Conservation (phyloP, 2,797 vertebrate species). For the Hyperoplus immaculatus region DNA sequence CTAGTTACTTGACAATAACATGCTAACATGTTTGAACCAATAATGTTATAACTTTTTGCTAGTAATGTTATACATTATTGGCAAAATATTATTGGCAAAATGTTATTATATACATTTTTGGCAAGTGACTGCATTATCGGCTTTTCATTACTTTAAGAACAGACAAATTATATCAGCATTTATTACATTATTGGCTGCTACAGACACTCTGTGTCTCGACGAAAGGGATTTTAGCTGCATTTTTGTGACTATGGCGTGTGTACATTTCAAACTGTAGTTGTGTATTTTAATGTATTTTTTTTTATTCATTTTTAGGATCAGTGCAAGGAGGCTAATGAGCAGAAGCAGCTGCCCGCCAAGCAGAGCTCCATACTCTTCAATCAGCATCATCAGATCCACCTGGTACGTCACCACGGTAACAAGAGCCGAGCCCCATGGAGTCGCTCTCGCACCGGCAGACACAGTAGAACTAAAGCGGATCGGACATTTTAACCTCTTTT, state of each 20-base stretch:
- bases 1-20: too few species aligned
- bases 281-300: neutral
- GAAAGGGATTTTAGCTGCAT: neutral
- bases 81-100: too few species aligned
- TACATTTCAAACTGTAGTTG: neutral
- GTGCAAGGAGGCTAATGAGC: constrained; percentile 88
- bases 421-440: constrained; percentile 21
- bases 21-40: too few species aligned
- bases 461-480: constrained; percentile 20
- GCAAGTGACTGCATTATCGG: too few species aligned
- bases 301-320: constrained; percentile 86
- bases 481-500: constrained; percentile 2
- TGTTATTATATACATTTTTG: too few species aligned
- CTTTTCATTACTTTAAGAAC: too few species aligned
- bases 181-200: too few species aligned
- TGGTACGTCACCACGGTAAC: constrained; percentile 86
- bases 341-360: constrained; percentile 84
- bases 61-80: too few species aligned
- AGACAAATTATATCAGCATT: too few species aligned
- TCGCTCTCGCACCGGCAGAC: constrained; percentile 8
- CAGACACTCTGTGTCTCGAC: too few species aligned
- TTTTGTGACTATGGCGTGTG: fast-evolving
- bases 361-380: constrained; percentile 81
- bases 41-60: too few species aligned
- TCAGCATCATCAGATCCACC: constrained; percentile 92